A percentile compares a stretch with the other conserved stretches of the same genome.
phyloP scores from a whole-genome alignment of 1,140 invertebrate species.

The Penaeus indicus region DNA sequence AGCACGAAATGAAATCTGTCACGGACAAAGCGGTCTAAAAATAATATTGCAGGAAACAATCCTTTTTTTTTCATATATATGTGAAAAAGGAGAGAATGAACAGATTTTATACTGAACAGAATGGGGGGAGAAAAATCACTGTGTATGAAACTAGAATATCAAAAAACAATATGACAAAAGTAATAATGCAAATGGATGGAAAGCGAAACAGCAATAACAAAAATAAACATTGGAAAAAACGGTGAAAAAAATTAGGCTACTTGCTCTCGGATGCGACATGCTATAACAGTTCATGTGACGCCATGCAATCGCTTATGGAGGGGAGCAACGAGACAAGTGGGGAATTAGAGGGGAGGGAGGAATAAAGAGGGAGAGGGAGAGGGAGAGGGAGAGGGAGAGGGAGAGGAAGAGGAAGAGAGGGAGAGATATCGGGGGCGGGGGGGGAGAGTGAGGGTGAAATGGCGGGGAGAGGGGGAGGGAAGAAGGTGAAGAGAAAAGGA shows the following conservation, averaged over 20 bases:
- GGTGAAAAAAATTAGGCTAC: too few relatives aligned
- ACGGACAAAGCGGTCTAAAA: too few relatives aligned
- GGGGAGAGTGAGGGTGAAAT: slow-evolving; percentile 1
- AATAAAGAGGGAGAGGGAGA: not conserved
- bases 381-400: not conserved
- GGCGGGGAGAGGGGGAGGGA: not conserved
- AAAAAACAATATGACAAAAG: too few relatives aligned
- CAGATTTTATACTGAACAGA: too few relatives aligned
- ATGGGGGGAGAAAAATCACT: too few relatives aligned
- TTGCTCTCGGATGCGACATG: not conserved
- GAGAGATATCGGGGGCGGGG: too few relatives aligned
- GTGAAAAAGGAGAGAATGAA: not conserved
- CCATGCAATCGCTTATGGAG: not conserved
- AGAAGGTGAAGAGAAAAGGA: not conserved
- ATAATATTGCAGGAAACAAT: not conserved
- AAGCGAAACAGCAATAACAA: too few relatives aligned
- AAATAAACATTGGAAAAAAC: too few relatives aligned
- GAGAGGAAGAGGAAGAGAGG: not conserved
- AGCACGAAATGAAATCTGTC: too few relatives aligned
- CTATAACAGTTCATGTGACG: not conserved
- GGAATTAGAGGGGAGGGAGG: slow-evolving; percentile 8
- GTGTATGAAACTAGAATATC: too few relatives aligned
- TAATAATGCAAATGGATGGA: too few relatives aligned
- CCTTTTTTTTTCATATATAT: slow-evolving; percentile 6
- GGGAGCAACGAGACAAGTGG: not conserved